Percentiles rank a stretch among this genome's conserved stretches.
These are phyloP conservation scores for Aradophagus sp. DNA, from an alignment of 1,140 invertebrate species.

Conservation along the genomic window DNA sequence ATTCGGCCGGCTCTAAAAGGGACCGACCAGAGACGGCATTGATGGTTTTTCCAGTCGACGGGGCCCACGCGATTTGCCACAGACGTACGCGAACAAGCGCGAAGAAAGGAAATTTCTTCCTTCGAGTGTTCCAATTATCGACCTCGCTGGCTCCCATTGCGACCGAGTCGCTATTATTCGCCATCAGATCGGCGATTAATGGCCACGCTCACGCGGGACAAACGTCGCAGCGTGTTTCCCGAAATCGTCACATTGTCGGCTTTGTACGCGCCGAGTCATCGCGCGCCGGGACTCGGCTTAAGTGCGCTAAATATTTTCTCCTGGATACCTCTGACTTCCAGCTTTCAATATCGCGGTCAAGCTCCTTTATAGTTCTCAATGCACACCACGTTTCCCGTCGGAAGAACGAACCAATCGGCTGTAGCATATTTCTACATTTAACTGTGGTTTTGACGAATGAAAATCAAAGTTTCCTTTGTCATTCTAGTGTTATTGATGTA, in stretches of 20 bases:
- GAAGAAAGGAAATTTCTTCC: constrained; percentile 25
- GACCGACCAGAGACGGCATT: constrained; percentile 32
- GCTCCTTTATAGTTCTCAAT: too few relatives aligned
- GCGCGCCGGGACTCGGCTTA: constrained; percentile 22
- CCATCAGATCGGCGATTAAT: constrained; percentile 40
- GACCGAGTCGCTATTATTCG: constrained; percentile 10
- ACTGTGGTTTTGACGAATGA: too few relatives aligned
- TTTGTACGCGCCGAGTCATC: constrained; percentile 24
- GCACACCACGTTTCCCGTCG: too few relatives aligned
- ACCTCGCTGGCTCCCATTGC: constrained; percentile 8
- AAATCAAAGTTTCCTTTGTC: too few relatives aligned
- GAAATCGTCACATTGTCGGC: constrained; percentile 29
- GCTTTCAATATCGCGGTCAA: too few relatives aligned
- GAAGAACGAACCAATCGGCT: too few relatives aligned
- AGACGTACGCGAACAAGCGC: not conserved
- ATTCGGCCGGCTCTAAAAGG: constrained; percentile 9
- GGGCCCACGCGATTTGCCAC: constrained; percentile 13
- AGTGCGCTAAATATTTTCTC: constrained; percentile 36
- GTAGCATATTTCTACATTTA: too few relatives aligned
- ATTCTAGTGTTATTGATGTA: too few relatives aligned
- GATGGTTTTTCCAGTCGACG: constrained; percentile 47
- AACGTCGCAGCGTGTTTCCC: constrained; percentile 39
- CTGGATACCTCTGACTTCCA: too few relatives aligned
- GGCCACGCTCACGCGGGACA: constrained; percentile 21
- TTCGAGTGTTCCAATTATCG: constrained; percentile 41